phyloP scores from a whole-genome alignment of 1,140 invertebrate species.

The Pygmarrhopalites habei region DNA sequence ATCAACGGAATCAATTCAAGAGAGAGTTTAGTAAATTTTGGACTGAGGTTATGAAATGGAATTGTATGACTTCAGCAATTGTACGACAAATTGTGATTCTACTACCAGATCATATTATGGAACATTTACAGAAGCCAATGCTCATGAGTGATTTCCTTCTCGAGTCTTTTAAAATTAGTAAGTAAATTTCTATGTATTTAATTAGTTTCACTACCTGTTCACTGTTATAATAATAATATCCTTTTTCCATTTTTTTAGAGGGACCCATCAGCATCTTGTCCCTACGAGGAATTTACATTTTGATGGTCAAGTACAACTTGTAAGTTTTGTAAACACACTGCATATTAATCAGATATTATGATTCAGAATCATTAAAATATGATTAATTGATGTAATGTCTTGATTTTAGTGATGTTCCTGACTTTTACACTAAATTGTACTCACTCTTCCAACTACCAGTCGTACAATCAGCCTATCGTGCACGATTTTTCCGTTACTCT shows the following conservation, averaged over 20 bases:
- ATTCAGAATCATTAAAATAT: slow-evolving; percentile 10
- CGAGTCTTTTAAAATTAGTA: slow-evolving; percentile 74
- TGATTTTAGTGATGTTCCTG: slow-evolving; percentile 71
- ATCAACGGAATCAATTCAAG: slow-evolving; percentile 20
- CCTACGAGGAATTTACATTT: slow-evolving; percentile 82
- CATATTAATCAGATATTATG: slow-evolving; percentile 11
- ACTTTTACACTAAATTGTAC: slow-evolving; percentile 91
- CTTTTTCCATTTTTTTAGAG: slow-evolving; percentile 49
- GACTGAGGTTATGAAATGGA: slow-evolving; percentile 55
- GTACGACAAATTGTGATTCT: slow-evolving; percentile 72
- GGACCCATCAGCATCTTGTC: slow-evolving; percentile 80
- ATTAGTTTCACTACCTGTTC: too few relatives aligned
- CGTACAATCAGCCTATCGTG: slow-evolving; percentile 82
- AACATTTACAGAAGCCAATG: slow-evolving; percentile 70
- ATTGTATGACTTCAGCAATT: slow-evolving; percentile 53
- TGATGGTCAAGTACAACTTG: slow-evolving; percentile 87
- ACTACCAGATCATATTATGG: slow-evolving; percentile 72
- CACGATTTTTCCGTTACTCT: slow-evolving; percentile 73
- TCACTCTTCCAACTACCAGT: slow-evolving; percentile 82
- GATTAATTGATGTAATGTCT: slow-evolving; percentile 29
- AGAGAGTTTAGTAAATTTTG: slow-evolving; percentile 27
- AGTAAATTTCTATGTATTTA: slow-evolving; percentile 18
- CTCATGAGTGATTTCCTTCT: slow-evolving; percentile 86
- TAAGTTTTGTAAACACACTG: slow-evolving; percentile 44
- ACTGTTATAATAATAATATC: too few relatives aligned